Base-by-base conservation (phyloP, 2,113 vertebrate genomes). In the Canis aureus region DNA sequence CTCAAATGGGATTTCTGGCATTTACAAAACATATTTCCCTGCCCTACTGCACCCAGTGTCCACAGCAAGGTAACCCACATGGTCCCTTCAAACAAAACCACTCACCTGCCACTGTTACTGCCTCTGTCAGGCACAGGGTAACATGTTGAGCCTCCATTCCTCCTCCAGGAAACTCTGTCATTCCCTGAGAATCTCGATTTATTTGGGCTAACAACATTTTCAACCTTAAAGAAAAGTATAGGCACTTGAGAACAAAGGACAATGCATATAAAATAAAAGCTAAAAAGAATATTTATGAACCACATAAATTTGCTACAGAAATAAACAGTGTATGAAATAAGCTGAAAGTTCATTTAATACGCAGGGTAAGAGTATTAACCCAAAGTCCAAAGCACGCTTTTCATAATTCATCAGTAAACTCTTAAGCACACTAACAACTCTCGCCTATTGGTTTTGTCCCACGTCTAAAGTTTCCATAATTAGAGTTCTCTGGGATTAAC, bases 181-280 rank as follows among this genome's bases (percentile, higher is more conserved):
- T 99, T 98, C 99, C 99, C 99, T 99, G 99, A 97, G 99, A 99
- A 98, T 99, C 99, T 98, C 99, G 99, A 98, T 99, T 99, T 98
- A 99, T 99, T 98, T 99, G 99, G 95, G 99, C 99, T 98, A 99
- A 98, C 99, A 99, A 99, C 99, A 99, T 99, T 98, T 98, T 99
- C 98, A 97, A 99, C 99, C 99, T 99, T 98, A 96, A 98, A 98
- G 97, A 97, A 98, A 98, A 92, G 96, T 3, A 85, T 0, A 67
- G 92, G 20, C 64, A 64, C 25, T 95, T 98, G 60, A 98, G 76
- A 93, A 98, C 73, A 96, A 96, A 92, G 71, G 89, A 95, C 5
- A 7, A 74, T 49, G 12, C n/a, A 94, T 59, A 86, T 3, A 8
- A 97, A 95, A 97, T 55, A 83, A 96, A 96, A 79, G 11, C 8